Evolutionary conservation across 2,888 invertebrate genomes (phyloP), one percentile per base, ranked within the genome.

Genomic region (Papilio protenor): DNA sequence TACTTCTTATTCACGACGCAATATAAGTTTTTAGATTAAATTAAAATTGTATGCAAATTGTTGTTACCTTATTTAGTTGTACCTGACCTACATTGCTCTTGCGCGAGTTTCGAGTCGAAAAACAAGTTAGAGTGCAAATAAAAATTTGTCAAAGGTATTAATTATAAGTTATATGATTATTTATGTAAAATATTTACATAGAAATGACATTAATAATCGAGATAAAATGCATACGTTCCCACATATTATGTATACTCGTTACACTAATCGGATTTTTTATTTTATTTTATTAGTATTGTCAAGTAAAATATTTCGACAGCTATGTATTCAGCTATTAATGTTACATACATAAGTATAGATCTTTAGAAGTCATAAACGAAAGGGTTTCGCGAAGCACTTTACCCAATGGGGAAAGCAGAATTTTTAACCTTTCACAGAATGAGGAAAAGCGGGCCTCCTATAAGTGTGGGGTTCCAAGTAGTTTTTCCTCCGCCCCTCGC

Each of bases 81-180:
- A 57, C 73, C 69, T 73, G 59, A 33, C 72, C 61, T 49, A 76
- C 76, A 59, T 72, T 45, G 16, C 69, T 55, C 71, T 33, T 8
- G 27, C 45, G 14, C 45, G 14, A 73, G 59, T 73, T 59, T 45
- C 21, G 66, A 69, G 66, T 21, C 82, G 79, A 80, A 59, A 57
- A 57, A 52, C 23, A 73, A 73, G 27, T 55, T 73, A 52, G 80
- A 74, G 75, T 59, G 72, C 74, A 80, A 81, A 81, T 79, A 83
- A 82, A 83, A 83, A 84, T 84, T 84, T 85, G 86, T 84, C 87
- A 86, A 84, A 81, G 3, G 66, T 33, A 45, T 66, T 33, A 18
- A 66, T 66, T 69, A 69, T 69, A 23, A 61, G 23, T 61, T 27
- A 27, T 6, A 61, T 61, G 16, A 61, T 45, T 21, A 69, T 66